phyloP scores from a whole-genome alignment of 2,797 vertebrate species.

The Mergus octosetaceus region DNA sequence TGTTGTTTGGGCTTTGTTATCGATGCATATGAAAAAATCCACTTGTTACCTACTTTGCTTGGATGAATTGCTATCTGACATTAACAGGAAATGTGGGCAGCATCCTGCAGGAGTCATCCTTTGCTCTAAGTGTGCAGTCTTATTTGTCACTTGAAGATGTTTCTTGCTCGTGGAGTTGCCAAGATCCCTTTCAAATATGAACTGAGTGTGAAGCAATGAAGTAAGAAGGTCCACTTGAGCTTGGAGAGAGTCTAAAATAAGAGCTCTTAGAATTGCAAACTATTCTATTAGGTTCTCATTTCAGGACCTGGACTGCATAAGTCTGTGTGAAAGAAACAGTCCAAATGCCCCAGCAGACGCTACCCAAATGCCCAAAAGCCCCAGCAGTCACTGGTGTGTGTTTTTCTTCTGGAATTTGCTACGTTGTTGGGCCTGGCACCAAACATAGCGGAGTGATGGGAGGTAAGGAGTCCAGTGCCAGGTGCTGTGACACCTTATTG shows the following conservation, averaged over 20 bases:
- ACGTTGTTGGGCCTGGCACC: background rate
- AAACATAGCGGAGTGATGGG: background rate
- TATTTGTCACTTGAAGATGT: conserved; percentile 11
- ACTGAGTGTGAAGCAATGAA: background rate
- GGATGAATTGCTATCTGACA: background rate
- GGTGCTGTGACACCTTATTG: background rate
- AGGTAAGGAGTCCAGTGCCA: background rate
- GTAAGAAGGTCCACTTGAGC: background rate
- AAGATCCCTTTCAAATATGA: conserved; percentile 12
- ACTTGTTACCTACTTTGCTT: background rate
- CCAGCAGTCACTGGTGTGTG: background rate
- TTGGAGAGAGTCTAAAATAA: conserved; percentile 17
- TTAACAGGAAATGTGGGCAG: background rate
- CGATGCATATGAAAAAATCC: background rate
- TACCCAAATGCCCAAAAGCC: background rate
- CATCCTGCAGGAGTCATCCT: conserved; percentile 20
- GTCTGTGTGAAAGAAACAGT: background rate
- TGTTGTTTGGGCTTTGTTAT: background rate
- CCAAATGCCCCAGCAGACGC: background rate
- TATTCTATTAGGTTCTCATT: background rate
- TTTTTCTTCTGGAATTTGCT: background rate
- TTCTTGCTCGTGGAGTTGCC: conserved; percentile 2
- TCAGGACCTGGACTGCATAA: background rate
- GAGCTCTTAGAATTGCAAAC: background rate
- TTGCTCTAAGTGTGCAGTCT: background rate